Conservation (phyloP, 2,888 invertebrate genomes). For the Rhingia campestris region DNA sequence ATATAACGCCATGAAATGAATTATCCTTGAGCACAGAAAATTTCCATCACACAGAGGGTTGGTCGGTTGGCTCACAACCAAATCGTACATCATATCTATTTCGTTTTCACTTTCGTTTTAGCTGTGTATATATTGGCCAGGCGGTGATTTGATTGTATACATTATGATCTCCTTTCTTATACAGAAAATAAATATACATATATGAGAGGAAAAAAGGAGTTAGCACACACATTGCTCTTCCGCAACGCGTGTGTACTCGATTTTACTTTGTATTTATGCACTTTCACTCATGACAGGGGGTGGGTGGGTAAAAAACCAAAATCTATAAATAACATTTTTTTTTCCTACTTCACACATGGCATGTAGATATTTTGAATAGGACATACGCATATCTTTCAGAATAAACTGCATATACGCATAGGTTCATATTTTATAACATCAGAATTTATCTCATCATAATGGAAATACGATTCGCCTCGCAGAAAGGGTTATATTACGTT, state of each 20-base stretch:
- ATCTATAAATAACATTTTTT: conserved; percentile 41
- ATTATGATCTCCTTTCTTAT: conserved; percentile 51
- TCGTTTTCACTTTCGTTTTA: conserved; percentile 55
- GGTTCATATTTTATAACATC: conserved; percentile 18
- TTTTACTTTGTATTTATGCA: conserved; percentile 58
- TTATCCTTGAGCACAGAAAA: conserved; percentile 49
- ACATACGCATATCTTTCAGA: conserved; percentile 4
- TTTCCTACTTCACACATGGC: background rate
- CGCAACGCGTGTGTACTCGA: conserved; percentile 24
- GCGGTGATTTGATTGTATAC: conserved; percentile 64
- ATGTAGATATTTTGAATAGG: conserved; percentile 13
- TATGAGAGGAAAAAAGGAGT: conserved; percentile 42
- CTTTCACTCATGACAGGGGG: conserved; percentile 19
- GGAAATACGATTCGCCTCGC: background rate
- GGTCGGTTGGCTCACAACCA: conserved; percentile 14
- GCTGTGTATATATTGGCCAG: conserved; percentile 4
- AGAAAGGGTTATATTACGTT: conserved; percentile 47
- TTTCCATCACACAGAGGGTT: conserved; percentile 61
- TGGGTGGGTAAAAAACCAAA: conserved; percentile 20
- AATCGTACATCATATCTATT: conserved; percentile 58
- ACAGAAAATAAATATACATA: conserved; percentile 28
- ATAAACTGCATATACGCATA: conserved; percentile 29
- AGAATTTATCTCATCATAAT: conserved; percentile 39
- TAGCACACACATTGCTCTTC: conserved; percentile 37
- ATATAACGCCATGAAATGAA: conserved; percentile 59